A percentile compares a stretch with the other conserved stretches of the same genome.
Conservation (phyloP, 1,140 invertebrate genomes). For the Eubasilissa regina region DNA sequence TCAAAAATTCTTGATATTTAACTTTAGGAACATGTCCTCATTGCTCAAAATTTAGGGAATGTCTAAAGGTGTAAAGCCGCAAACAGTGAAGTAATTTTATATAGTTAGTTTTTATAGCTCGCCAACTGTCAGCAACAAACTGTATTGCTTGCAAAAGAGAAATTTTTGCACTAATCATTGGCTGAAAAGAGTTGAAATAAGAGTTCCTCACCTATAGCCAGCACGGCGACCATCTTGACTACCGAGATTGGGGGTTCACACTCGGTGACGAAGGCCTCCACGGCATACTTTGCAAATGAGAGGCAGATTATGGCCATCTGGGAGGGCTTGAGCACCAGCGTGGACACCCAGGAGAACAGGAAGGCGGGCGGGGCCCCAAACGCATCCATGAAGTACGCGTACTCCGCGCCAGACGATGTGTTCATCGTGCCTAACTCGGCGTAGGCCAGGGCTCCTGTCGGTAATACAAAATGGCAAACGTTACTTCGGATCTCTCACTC, state of each 20-base stretch:
- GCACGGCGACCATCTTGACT: conserved; percentile 85
- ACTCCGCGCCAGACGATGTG: conserved; percentile 93
- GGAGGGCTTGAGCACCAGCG: conserved; percentile 92
- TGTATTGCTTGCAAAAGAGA: no score
- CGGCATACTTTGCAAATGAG: conserved; percentile 94
- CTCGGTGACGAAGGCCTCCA: conserved; percentile 91
- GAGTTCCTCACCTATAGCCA: conserved; percentile 83
- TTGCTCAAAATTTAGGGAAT: no score
- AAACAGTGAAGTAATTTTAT: no score
- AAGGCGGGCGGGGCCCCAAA: conserved; percentile 92
- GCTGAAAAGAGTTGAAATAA: no score
- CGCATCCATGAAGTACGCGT: conserved; percentile 93
- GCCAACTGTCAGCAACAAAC: no score
- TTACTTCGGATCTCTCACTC: no score
- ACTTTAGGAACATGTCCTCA: no score
- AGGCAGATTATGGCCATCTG: conserved; percentile 95
- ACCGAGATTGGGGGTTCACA: conserved; percentile 82
- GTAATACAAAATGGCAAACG: no score
- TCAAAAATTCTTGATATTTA: no score
- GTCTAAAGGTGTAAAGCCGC: no score
- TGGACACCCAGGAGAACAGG: conserved; percentile 92
- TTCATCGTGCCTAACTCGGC: conserved; percentile 95
- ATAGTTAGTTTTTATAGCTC: no score
- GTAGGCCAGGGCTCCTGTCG: conserved; percentile 89
- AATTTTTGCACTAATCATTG: no score